Conservation (phyloP, 1,140 invertebrate species). For the Acromyrmex charruanus region DNA sequence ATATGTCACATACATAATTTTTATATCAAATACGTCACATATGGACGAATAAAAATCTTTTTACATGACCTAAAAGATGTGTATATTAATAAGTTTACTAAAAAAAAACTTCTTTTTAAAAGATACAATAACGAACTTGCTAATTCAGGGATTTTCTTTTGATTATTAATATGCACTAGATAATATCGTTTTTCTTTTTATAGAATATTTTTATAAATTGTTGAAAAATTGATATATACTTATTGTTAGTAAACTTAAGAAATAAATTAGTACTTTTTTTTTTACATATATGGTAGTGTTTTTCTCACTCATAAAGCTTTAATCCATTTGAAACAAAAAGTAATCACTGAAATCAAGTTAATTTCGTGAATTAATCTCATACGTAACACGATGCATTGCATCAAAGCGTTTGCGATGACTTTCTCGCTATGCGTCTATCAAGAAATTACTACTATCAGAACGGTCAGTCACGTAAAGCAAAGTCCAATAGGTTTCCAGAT, state of each 20-base stretch:
- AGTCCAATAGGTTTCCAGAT: constrained; percentile 43
- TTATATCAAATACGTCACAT: background rate
- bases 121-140: background rate
- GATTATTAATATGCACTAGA: background rate
- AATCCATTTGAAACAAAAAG: background rate
- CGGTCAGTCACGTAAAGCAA: constrained; percentile 57
- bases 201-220: background rate
- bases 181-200: background rate
- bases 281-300: background rate
- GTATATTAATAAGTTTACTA: background rate
- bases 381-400: background rate
- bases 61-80: background rate
- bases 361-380: constrained; percentile 1
- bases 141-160: background rate
- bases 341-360: background rate
- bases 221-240: background rate
- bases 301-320: background rate
- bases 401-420: background rate
- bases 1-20: background rate
- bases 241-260: background rate
- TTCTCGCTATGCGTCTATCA: constrained; percentile 11
- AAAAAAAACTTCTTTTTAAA: background rate
- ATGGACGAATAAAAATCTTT: background rate
- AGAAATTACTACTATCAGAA: constrained; percentile 48
- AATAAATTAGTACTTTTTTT: background rate